A percentile compares a stretch with the other conserved stretches of the same genome.
phyloP scores from a whole-genome alignment of 2,888 invertebrate genomes.

The Eulithis prunata region DNA sequence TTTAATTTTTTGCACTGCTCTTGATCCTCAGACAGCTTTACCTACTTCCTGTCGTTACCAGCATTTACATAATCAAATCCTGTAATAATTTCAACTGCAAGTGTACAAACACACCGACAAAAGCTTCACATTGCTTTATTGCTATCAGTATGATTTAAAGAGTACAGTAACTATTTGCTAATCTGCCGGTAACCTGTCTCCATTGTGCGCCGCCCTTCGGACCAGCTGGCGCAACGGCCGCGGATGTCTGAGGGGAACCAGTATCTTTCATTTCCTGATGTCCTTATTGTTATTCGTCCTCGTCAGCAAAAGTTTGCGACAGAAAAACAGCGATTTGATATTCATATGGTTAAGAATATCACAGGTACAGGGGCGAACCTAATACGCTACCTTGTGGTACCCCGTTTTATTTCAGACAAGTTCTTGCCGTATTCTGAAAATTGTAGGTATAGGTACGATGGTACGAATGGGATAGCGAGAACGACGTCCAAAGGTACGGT shows the following conservation, averaged over 20 bases:
- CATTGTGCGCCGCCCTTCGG: conserved; percentile 15
- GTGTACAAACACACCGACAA: background rate
- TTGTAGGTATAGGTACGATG: too few species aligned
- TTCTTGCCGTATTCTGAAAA: too few species aligned
- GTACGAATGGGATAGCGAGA: too few species aligned
- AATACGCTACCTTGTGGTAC: too few species aligned
- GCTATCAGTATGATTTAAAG: background rate
- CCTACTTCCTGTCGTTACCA: too few species aligned
- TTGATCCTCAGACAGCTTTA: too few species aligned
- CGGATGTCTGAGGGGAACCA: conserved; percentile 14
- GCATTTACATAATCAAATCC: background rate
- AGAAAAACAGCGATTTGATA: too few species aligned
- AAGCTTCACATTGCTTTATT: background rate
- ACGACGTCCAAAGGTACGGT: too few species aligned
- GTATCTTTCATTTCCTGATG: conserved; percentile 6
- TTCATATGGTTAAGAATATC: too few species aligned
- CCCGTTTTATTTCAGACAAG: too few species aligned
- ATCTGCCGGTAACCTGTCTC: conserved; percentile 13
- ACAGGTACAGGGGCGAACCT: too few species aligned
- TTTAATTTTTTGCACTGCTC: too few species aligned
- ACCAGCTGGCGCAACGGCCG: conserved; percentile 24
- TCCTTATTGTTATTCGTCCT: background rate
- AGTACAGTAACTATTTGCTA: background rate
- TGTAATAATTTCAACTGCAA: background rate
- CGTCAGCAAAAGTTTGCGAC: background rate